Conservation (phyloP, 2,888 invertebrate species). For the Hanleya hanleyi region DNA sequence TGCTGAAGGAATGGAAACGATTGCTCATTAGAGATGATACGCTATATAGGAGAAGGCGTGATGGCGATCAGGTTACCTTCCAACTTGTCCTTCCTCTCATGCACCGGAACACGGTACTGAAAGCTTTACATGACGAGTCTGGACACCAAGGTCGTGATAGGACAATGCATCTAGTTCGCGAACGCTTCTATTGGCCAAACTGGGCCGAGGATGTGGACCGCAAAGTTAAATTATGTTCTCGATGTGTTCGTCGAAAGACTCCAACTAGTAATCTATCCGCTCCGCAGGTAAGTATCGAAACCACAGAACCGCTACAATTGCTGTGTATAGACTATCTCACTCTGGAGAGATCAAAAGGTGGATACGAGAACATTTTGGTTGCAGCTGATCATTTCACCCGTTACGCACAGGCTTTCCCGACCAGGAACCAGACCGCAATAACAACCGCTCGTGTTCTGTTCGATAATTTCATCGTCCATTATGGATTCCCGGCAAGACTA, state of each 20-base stretch:
- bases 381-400: conserved; percentile 25
- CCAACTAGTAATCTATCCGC: not conserved
- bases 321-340: conserved; percentile 22
- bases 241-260: not conserved
- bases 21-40: not conserved
- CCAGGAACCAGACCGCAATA: conserved; percentile 18
- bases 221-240: not conserved
- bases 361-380: conserved; percentile 30
- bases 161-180: not conserved
- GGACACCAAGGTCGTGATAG: conserved; percentile 6
- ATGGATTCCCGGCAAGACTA: conserved; percentile 10
- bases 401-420: conserved; percentile 16
- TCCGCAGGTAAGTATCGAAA: not conserved
- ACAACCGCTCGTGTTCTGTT: conserved; percentile 14
- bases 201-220: not conserved
- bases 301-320: conserved; percentile 18
- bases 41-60: not conserved
- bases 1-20: not conserved
- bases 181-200: conserved; percentile 10
- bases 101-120: not conserved
- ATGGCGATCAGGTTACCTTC: not conserved
- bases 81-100: conserved; percentile 5
- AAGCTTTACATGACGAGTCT: not conserved
- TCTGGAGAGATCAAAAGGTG: conserved; percentile 28
- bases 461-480: conserved; percentile 17